These are phyloP conservation scores for Rhopilema esculentum DNA, from an alignment of 30 jellyfish, hydroid and myxozoan genomes.

Conservation along the genomic window DNA sequence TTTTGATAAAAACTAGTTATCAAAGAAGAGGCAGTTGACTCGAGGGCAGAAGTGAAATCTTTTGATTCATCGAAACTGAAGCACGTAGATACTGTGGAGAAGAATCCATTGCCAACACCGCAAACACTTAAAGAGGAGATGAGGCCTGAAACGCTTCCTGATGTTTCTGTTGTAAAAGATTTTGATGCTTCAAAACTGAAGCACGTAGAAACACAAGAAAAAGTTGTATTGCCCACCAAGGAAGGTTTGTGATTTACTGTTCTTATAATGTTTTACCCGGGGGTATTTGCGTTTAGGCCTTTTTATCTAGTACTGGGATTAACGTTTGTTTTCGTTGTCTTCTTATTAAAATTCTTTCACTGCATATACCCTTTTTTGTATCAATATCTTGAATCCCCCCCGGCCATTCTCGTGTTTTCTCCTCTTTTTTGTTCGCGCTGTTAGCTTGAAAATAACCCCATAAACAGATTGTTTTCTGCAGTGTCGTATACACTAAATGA, in stretches of 20 bases:
- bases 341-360: no score
- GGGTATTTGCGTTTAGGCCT: not conserved
- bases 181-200: conserved; percentile 78
- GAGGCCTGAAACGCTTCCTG: conserved; percentile 88
- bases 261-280: not conserved
- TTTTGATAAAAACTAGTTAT: not conserved
- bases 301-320: not conserved
- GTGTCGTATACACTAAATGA: no score
- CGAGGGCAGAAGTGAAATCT: conserved; percentile 85
- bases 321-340: not conserved
- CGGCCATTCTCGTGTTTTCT: no score
- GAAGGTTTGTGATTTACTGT: conserved; percentile 13
- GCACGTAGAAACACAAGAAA: conserved; percentile 85
- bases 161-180: conserved; percentile 78
- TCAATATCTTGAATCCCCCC: not conserved
- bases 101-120: conserved; percentile 91
- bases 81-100: conserved; percentile 86
- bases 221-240: conserved; percentile 39
- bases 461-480: not conserved
- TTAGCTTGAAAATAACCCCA: not conserved
- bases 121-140: conserved; percentile 83
- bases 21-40: conserved; percentile 70
- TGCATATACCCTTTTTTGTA: not conserved
- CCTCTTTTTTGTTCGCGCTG: not conserved
- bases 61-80: conserved; percentile 78